Evolutionary conservation across 2,113 vertebrate genomes (phyloP).

Genomic region (Eleginops maclovinus): DNA sequence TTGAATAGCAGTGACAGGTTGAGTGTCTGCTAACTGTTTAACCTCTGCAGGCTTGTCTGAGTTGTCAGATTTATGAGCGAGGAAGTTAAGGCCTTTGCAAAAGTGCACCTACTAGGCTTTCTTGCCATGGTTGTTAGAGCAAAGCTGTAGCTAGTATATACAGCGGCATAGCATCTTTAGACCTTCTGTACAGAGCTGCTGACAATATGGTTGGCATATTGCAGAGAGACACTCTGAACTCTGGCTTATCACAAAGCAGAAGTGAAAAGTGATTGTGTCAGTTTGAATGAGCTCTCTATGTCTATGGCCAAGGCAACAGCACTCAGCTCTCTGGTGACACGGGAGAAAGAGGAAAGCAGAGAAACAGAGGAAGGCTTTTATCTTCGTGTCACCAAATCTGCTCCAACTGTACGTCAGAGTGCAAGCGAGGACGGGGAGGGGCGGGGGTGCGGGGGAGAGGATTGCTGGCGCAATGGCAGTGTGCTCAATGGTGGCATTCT

Average conservation of each 20-base stretch:
- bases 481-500: conserved; percentile 81
- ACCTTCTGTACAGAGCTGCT: conserved; percentile 34
- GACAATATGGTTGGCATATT: conserved; percentile 61
- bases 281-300: conserved; percentile 82
- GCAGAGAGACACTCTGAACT: conserved; percentile 64
- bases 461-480: conserved; percentile 70
- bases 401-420: conserved; percentile 83
- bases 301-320: conserved; percentile 67
- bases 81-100: conserved; percentile 41
- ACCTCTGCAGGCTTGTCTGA: conserved; percentile 26
- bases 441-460: conserved; percentile 65
- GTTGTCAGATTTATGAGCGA: conserved; percentile 50
- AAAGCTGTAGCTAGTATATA: conserved; percentile 12
- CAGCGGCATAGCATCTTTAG: conserved; percentile 12
- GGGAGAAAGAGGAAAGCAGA: conserved; percentile 75
- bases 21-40: conserved; percentile 35
- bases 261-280: conserved; percentile 82
- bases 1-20: conserved; percentile 16
- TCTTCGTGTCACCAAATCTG: conserved; percentile 83
- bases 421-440: conserved; percentile 69
- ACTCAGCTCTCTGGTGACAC: conserved; percentile 80
- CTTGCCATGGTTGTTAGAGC: conserved; percentile 6
- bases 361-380: conserved; percentile 85
- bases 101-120: not conserved
- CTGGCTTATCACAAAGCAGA: conserved; percentile 72